Evolutionary conservation across 2,797 vertebrate genomes (phyloP), one percentile per base, ranked within the genome.

Genomic region (Acanthopagrus latus): DNA sequence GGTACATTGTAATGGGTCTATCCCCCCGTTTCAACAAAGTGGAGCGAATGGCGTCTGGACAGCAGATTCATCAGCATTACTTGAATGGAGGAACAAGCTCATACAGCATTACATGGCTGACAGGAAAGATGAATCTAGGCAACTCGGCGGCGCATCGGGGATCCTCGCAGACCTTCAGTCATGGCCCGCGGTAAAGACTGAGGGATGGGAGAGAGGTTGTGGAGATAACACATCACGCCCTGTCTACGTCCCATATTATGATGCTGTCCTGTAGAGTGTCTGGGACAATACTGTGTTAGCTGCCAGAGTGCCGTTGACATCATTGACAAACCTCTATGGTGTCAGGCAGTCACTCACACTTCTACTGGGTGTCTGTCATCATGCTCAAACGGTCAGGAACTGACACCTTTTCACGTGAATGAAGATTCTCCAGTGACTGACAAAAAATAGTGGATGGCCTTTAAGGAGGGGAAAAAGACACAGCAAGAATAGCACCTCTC

Each of bases 391-490:
- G 91, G 94, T 93, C 94, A 86, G 89, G 88, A 74, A 84, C 92
- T 94, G 96, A 96, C 96, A 97, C 91, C 93, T 95, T 95, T 93
- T 94, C 92, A 93, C 86, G 95, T 95, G 92, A 95, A 94, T 78
- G 88, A 92, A 94, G 95, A 91, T 88, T 95, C 92, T 95, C 93
- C 84, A 94, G 95, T 92, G 94, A 94, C 67, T 91, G 93, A 95
- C 95, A 88, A 89, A 92, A 91, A 92, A 91, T 90, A 91, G 86
- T 77, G 89, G 86, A 90, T 93, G 93, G 93, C 93, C 92, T 92
- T 93, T 94, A 90, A 89, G 80, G 89, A 81, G 75, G 56, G 80
- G 83, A 92, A 93, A 94, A 92, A 94, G 93, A 93, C 89, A 84
- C 86, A 92, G 94, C 91, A 92, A 94, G 95, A 95, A 94, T 91